Evolutionary conservation across 1,140 invertebrate species (phyloP).

Genomic region (Nomia melanderi): DNA sequence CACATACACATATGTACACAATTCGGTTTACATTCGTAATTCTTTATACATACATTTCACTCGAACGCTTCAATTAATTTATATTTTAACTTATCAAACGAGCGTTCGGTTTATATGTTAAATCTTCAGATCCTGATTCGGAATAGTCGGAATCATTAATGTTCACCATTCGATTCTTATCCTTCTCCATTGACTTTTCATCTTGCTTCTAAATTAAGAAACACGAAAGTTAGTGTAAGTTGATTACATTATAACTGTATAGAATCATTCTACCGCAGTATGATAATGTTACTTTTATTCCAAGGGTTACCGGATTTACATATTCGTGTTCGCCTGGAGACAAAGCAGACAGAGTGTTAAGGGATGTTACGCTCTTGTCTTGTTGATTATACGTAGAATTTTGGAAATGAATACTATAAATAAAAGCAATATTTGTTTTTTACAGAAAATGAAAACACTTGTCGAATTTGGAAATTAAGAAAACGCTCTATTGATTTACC

Average conservation of each 20-base stretch:
- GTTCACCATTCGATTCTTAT: neutral
- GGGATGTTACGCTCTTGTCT: slow-evolving; percentile 22
- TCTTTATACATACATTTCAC: neutral
- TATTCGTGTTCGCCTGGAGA: slow-evolving; percentile 77
- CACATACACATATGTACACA: neutral
- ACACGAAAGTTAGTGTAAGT: neutral
- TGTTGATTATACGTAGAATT: slow-evolving; percentile 72
- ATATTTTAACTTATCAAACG: slow-evolving; percentile 10
- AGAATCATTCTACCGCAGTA: neutral
- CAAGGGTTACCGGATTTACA: slow-evolving; percentile 67
- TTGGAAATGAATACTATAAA: slow-evolving; percentile 76
- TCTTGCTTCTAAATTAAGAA: neutral
- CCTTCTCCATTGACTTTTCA: neutral
- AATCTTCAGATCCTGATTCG: neutral
- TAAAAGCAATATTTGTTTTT: slow-evolving; percentile 9
- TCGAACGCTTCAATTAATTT: neutral
- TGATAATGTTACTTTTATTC: neutral
- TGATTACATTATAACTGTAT: neutral
- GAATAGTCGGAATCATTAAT: slow-evolving; percentile 6
- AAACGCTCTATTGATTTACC: slow-evolving; percentile 55
- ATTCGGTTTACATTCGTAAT: neutral
- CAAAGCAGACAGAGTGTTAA: slow-evolving; percentile 61
- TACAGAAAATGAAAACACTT: neutral
- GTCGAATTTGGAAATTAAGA: neutral
- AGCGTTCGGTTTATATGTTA: neutral